Conservation (phyloP, 1,140 invertebrate genomes). For the Euura saliciscinereae region DNA sequence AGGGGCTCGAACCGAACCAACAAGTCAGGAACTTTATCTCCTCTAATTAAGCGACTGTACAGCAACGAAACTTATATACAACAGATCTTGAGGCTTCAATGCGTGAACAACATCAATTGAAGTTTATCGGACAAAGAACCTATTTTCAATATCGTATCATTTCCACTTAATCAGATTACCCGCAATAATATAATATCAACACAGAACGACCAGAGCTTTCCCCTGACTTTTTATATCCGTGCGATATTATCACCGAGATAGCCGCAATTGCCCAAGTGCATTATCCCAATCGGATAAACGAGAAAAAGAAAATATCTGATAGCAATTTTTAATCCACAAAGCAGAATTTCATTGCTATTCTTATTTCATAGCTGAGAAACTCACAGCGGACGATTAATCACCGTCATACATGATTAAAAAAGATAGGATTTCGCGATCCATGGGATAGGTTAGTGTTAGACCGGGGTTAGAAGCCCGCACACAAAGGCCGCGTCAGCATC, state of each 20-base stretch:
- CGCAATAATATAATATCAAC: background rate
- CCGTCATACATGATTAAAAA: background rate
- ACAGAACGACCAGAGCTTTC: background rate
- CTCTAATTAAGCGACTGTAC: background rate
- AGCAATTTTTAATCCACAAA: background rate
- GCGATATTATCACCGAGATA: background rate
- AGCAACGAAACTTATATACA: background rate
- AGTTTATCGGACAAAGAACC: too few species aligned
- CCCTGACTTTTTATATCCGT: background rate
- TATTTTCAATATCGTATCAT: too few species aligned
- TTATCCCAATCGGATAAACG: background rate
- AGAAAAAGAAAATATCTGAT: background rate
- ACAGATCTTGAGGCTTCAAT: too few species aligned
- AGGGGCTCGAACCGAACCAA: background rate
- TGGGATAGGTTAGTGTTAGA: background rate
- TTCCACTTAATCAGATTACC: background rate
- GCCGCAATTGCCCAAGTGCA: background rate
- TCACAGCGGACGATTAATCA: background rate
- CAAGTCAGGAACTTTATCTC: background rate
- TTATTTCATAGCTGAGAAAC: background rate
- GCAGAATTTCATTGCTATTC: background rate
- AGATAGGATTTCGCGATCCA: background rate
- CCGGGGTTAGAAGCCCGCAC: background rate
- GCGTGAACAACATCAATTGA: background rate
- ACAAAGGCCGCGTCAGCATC: background rate